Conservation (phyloP, 2,888 invertebrate genomes). For the Psylliodes chrysocephalus region DNA sequence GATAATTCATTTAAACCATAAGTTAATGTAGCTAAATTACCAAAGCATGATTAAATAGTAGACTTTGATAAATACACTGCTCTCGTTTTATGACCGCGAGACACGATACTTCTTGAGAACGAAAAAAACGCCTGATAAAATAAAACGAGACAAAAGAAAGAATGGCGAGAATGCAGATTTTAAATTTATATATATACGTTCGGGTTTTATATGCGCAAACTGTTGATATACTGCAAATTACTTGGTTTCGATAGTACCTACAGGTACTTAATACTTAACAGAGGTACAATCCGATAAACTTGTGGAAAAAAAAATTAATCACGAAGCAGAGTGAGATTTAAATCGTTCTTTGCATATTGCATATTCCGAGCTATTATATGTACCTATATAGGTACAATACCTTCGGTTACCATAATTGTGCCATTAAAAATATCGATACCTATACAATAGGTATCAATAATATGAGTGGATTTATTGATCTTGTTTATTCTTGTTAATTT, state of each 20-base stretch:
- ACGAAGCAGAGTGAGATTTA: slow-evolving; percentile 8
- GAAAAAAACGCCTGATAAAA: slow-evolving; percentile 39
- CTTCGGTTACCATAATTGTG: no score
- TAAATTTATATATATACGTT: slow-evolving; percentile 53
- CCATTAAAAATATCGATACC: no score
- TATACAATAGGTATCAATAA: no score
- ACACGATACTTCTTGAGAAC: slow-evolving; percentile 55
- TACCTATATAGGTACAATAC: background rate
- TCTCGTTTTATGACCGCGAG: slow-evolving; percentile 58
- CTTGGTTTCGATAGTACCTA: slow-evolving; percentile 16
- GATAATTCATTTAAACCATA: slow-evolving; percentile 43
- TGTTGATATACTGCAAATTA: slow-evolving; percentile 57
- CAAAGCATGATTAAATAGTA: slow-evolving; percentile 60
- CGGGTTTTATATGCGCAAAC: slow-evolving; percentile 42
- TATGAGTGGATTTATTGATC: no score
- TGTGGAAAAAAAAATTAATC: slow-evolving; percentile 13
- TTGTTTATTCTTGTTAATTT: no score
- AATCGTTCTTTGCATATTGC: slow-evolving; percentile 14
- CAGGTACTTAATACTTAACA: slow-evolving; percentile 14
- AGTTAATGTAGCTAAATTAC: slow-evolving; percentile 58
- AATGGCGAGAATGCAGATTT: slow-evolving; percentile 57
- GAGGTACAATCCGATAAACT: slow-evolving; percentile 20
- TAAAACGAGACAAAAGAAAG: slow-evolving; percentile 52
- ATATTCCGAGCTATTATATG: no score
- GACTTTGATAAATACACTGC: slow-evolving; percentile 61